Evolutionary conservation across 2,888 invertebrate genomes (phyloP).

Genomic region (Drosophila leonis): DNA sequence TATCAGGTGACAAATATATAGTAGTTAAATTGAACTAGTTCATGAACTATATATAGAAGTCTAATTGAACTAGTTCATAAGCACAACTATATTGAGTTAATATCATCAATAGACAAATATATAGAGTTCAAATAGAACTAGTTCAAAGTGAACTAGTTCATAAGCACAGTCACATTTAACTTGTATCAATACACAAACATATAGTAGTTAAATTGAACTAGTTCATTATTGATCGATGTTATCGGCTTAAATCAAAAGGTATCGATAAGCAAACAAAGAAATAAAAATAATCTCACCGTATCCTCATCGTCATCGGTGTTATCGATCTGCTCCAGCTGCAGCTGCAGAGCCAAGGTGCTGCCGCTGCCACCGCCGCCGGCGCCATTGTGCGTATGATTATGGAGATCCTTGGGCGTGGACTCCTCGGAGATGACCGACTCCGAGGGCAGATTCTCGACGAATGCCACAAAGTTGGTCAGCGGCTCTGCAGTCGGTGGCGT

Average conservation of each 20-base stretch:
- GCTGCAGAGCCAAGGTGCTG: constrained; percentile 36
- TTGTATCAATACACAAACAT: too few species aligned
- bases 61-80: not conserved
- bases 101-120: not conserved
- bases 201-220: too few species aligned
- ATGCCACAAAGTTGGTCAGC: constrained; percentile 69
- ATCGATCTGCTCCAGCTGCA: constrained; percentile 56
- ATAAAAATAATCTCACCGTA: constrained; percentile 70
- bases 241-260: not conserved
- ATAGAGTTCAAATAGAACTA: too few species aligned
- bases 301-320: constrained; percentile 79
- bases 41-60: too few species aligned
- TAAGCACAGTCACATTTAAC: too few species aligned
- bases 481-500: constrained; percentile 4
- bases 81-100: not conserved
- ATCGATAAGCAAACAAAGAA: not conserved
- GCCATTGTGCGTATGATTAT: constrained; percentile 55
- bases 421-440: constrained; percentile 84
- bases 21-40: too few species aligned
- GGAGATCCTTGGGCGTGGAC: constrained; percentile 83
- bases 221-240: not conserved
- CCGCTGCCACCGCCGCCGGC: not conserved
- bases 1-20: too few species aligned
- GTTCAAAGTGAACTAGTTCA: not conserved
- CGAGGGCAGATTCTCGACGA: constrained; percentile 83